Base-by-base conservation (phyloP, 2,888 invertebrate genomes). In the Leptodirus hochenwartii region DNA sequence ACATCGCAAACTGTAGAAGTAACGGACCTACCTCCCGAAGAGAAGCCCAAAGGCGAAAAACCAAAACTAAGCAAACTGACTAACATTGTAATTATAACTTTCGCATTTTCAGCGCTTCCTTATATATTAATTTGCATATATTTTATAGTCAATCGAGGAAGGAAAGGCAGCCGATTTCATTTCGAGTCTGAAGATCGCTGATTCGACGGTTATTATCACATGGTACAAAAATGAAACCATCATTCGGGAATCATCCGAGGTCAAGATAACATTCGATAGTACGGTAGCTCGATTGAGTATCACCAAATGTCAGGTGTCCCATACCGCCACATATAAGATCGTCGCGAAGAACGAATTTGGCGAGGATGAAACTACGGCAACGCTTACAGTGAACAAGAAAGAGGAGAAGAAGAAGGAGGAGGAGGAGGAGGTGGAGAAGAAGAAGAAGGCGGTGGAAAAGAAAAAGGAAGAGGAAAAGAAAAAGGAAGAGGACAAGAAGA, bases 281-380 rank as follows among this genome's bases (percentile, higher is more conserved):
- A 73, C 72, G 28, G 76, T 70, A 22, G 76, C 84, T 9, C 72
- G 76, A 37, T 58, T 93, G 6, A 74, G 72, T 35, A 80, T 93
- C 40, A 71, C 69, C 39, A 69, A 67, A 44, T 75, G 79, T 25
- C 69, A 75, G 30, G 54, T 61, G 25, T 79, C 80, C 46, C 74
- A 76, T 49, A 64, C 74, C 4, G 87, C 85, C 23, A 72, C 70
- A 28, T 91, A 88, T 56, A 77, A 72, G 47, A 73, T 90, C 24
- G 73, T 85, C 15, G 79, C 93, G 30, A 75, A 71, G 47, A 96
- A 95, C 52, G 85, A 90, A 51, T 76, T 73, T 43, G 96, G 96
- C 28, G 77, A 80, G 50, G 90, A 85, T 43, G 81, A 85, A 47
- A 80, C 82, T 2, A 70, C 73, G 25, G 84, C 91, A 26, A 76